Base-by-base conservation (phyloP, 2,113 vertebrate species). In the Ranitomeya imitator region DNA sequence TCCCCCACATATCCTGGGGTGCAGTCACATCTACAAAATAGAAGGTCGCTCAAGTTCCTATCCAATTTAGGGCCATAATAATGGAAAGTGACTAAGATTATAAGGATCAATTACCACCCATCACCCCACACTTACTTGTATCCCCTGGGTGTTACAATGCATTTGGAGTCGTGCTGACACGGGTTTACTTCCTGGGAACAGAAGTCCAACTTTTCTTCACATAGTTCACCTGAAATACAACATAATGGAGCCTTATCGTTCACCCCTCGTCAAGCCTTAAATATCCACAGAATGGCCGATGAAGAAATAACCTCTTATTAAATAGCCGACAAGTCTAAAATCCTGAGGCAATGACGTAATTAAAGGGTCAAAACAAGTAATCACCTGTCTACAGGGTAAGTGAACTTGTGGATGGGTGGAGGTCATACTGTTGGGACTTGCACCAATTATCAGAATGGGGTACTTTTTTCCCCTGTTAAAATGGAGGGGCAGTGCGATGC, bases 141-240 rank as follows among this genome's bases (percentile, higher is more conserved):
- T 92, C 97, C 97, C 87, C 96, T 95, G 18, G 94, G 93, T 7
- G 94, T 97, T 92, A 97, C 92, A 92, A 99, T 98, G 90, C 98
- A 99, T 92, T 99, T 99, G 83, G 98, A 98, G 90, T 97, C 97
- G 1, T 99, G 98, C 89, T 98, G 97, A 94, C 98, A 99, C 16
- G 95, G 96, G 91, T 98, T 99, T 90, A 99, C 91, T 80, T 99
- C 98, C 61, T 96, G 95, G 90, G 97, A 96, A 90, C 98, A 99
- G 94, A 99, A 98, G 93, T 99, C 97, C 92, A 98, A 92, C 92
- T 99, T 99, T 93, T 99, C 98, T 90, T 99, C 98, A 90, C 98
- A 99, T 26, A 99, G 92, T 90, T 99, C 98, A 51, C 98, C 97
- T 98, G 94, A 60, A 95, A 94, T 77, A 91, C 1, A 92, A 90